Percentiles rank a stretch among this genome's conserved stretches.
Conservation (phyloP, 2,888 invertebrate genomes). For the Lepidocyrtinus sp. region DNA sequence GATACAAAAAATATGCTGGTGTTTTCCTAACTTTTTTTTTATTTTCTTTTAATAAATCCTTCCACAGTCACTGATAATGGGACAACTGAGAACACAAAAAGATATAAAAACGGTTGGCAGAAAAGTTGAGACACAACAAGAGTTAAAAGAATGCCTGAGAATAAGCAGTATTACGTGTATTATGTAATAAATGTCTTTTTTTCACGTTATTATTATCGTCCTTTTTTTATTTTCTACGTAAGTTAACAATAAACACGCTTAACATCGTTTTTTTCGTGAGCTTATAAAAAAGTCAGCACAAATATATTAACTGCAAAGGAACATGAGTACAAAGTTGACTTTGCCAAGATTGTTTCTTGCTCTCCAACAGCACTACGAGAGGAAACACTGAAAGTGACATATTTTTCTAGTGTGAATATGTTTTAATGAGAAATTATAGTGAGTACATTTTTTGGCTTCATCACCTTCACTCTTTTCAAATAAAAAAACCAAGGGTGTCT, state of each 20-base stretch:
- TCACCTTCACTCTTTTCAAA: constrained; percentile 43
- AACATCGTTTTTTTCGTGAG: constrained; percentile 2
- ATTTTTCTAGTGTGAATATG: constrained; percentile 24
- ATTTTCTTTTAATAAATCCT: constrained; percentile 50
- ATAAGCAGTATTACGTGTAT: not conserved
- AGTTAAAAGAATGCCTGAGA: constrained; percentile 21
- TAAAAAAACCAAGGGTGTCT: not conserved
- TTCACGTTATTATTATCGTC: constrained; percentile 28
- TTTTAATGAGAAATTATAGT: constrained; percentile 12
- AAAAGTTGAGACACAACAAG: constrained; percentile 26
- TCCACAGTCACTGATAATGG: constrained; percentile 58
- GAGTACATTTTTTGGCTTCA: constrained; percentile 39
- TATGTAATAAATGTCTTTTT: constrained; percentile 40
- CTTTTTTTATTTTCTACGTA: constrained; percentile 26
- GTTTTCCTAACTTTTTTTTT: constrained; percentile 23
- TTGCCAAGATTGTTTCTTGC: constrained; percentile 46
- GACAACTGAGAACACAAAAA: constrained; percentile 57
- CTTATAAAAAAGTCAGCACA: constrained; percentile 43
- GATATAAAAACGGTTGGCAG: constrained; percentile 44
- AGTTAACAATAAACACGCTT: constrained; percentile 32
- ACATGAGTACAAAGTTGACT: constrained; percentile 24
- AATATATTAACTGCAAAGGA: constrained; percentile 30
- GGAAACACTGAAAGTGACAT: constrained; percentile 40
- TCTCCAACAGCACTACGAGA: constrained; percentile 15
- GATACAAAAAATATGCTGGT: constrained; percentile 18